Evolutionary conservation across 2,797 vertebrate genomes (phyloP), one percentile per base, ranked within the genome.

Genomic region (Synaphobranchus kaupii): DNA sequence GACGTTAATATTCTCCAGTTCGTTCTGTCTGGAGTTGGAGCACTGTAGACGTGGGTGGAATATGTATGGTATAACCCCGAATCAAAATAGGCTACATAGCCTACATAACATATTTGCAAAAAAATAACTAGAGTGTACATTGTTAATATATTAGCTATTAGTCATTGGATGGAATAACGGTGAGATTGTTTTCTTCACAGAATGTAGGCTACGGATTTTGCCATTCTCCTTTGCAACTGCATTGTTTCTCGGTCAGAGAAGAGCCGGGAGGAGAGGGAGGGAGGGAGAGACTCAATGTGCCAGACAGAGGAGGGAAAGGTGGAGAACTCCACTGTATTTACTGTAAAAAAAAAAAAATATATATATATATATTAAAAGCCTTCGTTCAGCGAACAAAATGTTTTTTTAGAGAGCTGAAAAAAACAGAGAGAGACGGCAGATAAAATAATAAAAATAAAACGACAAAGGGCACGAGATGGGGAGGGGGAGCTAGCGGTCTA

Each of bases 261-360:
- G 50, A 83, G 9, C 17, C 34, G 8, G 31, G 28, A 54, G 52
- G 48, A 68, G 17, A 34, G n/a, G 8, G 28, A 68, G 20, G 17
- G 86, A 83, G 80, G 63, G 66, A 73, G 81, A 83, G 20, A 68
- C 78, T 60, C 50, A 66, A 81, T 80, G 58, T 47, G 80, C 47
- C 31, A 44, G 47, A 50, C 44, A 34, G 78, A 25, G 6, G 63
- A 60, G 39, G 47, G 58, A 28, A n/a, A 25, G 1, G 6, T 54
- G 2, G 44, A 39, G 12, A 6, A 34, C 31, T 3, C 25, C 48
- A 34, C 66, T 68, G 86, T 71, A 83, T 83, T 68, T 82, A 82
- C 86, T 68, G 85, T 86, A 58, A 86, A 76, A 28, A 7, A 15
- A 66, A 66, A 66, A 39, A 39, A 39, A 39, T n/a, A n/a, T n/a